These are phyloP conservation scores for Hypsopygia costalis DNA, from an alignment of 2,888 invertebrate species.

Conservation along the genomic window DNA sequence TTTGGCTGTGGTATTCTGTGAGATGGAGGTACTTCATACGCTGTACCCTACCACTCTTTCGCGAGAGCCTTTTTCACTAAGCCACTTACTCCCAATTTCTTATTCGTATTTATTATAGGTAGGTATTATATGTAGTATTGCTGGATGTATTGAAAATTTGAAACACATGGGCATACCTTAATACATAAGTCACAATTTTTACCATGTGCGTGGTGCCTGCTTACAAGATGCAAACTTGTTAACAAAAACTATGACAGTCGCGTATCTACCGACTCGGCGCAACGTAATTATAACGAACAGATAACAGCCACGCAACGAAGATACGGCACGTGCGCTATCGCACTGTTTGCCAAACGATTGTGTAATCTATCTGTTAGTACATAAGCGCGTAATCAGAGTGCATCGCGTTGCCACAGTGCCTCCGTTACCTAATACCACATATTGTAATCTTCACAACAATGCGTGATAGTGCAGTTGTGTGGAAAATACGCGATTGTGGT, in stretches of 20 bases:
- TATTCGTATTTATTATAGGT: too few species aligned
- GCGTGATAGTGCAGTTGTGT: conserved; percentile 26
- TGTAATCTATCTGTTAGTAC: background rate
- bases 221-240: too few species aligned
- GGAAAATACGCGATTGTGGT: conserved; percentile 22
- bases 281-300: conserved; percentile 12
- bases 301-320: conserved; percentile 15
- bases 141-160: too few species aligned
- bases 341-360: background rate
- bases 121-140: too few species aligned
- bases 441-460: conserved; percentile 41
- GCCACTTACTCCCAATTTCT: too few species aligned
- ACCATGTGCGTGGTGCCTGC: too few species aligned
- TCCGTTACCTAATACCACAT: conserved; percentile 49
- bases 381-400: background rate
- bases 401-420: conserved; percentile 41
- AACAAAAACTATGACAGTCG: conserved; percentile 9
- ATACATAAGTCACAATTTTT: too few species aligned
- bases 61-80: too few species aligned
- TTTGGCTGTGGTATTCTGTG: too few species aligned
- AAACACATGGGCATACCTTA: too few species aligned
- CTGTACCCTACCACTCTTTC: too few species aligned
- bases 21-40: too few species aligned
- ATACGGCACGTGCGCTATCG: conserved; percentile 27
- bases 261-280: conserved; percentile 18